Base-by-base conservation (phyloP, 2,888 invertebrate genomes). In the Pharmacophagus antenor region DNA sequence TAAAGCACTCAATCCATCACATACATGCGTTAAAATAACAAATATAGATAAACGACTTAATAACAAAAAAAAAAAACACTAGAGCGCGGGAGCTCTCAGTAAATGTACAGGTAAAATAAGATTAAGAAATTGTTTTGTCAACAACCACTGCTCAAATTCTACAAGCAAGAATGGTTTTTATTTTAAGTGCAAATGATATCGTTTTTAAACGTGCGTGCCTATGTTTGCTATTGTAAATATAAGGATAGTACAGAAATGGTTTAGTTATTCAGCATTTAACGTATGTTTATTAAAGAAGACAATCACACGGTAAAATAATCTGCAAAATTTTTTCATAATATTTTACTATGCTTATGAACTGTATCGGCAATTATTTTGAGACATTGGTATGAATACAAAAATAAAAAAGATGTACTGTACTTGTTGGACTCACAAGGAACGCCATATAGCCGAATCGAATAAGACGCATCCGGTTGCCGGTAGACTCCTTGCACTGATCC, bases 1-100 rank as follows among this genome's bases (percentile, higher is more conserved):
- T 48, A 53, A 53, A 18, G 10, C n/a, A 4, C 10, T 37, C 37
- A n/a, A 37, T 37, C 25, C 31, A 12, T 22, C 52, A 49, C 70
- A 62, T 61, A 60, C 51, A 58, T n/a, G n/a, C n/a, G n/a, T 48
- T 42, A 63, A 56, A 58, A 54, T 60, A 63, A 67, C 69, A 79
- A 77, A 77, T 73, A 77, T 50, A 79, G 79, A 83, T 84, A 80
- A 83, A 79, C 77, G 74, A 77, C 72, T 77, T 67, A 76, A 74
- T 64, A 73, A 73, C 73, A 80, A 80, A 82, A 82, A 80, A 80
- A 82, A 82, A 80, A 69, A 71, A 67, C 70, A 23, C 68, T 68
- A 65, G 15, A 76, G 82, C 84, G 84, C 84, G 74, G 86, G 76
- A 87, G 87, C 85, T 81, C 79, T 81, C 79, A 76, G 67, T 75